Evolutionary conservation across 1,140 invertebrate genomes (phyloP).

Genomic region (Hycleus cichorii): DNA sequence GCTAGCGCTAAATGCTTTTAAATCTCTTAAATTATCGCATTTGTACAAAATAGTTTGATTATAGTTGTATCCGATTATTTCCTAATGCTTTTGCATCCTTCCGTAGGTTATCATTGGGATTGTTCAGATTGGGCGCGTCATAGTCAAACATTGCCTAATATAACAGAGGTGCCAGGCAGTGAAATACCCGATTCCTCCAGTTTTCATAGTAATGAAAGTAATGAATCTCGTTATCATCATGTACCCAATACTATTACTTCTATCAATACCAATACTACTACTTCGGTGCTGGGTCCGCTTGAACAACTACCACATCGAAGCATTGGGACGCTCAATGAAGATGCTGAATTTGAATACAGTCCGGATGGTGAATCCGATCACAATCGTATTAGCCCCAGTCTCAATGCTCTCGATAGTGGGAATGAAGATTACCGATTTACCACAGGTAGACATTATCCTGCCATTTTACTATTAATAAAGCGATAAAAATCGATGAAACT

Average conservation of each 20-base stretch:
- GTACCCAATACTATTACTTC: conserved; percentile 30
- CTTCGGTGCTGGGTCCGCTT: conserved; percentile 13
- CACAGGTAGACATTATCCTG: conserved; percentile 40
- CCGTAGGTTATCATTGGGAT: conserved; percentile 87
- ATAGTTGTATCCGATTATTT: conserved; percentile 3
- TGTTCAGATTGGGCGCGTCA: conserved; percentile 88
- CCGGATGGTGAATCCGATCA: conserved; percentile 52
- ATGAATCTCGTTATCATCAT: conserved; percentile 61
- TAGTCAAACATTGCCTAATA: conserved; percentile 79
- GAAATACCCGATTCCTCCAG: conserved; percentile 86
- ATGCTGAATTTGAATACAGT: conserved; percentile 63
- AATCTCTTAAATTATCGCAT: background rate
- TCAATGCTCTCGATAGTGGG: conserved; percentile 57
- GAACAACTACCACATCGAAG: conserved; percentile 53
- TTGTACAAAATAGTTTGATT: background rate
- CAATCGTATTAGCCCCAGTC: conserved; percentile 49
- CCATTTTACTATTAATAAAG: too few species aligned
- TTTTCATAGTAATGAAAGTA: conserved; percentile 82
- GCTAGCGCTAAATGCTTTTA: background rate
- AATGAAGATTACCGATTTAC: conserved; percentile 53
- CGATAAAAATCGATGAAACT: too few species aligned
- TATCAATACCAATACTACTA: conserved; percentile 36
- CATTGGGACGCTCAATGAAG: conserved; percentile 61
- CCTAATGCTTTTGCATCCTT: conserved; percentile 11
- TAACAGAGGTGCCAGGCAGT: conserved; percentile 84